Percentiles rank a stretch among this genome's conserved stretches.
Evolutionary conservation across 2,888 invertebrate genomes (phyloP).

Genomic region (Andrena haemorrhoa): DNA sequence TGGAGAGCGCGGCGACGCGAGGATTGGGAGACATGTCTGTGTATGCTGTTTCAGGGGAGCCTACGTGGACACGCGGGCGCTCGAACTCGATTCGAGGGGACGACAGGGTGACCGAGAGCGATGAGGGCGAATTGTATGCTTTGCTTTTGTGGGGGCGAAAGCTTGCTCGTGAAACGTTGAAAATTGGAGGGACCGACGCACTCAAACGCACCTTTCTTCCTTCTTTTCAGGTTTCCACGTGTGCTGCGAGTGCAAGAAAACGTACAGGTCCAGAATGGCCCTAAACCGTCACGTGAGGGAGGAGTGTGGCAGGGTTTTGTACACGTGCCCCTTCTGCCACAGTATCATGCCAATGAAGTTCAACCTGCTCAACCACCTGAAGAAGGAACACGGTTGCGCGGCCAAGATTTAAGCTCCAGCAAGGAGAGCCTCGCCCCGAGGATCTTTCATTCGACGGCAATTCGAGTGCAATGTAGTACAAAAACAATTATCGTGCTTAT

Average conservation of each 20-base stretch:
- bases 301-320: slow-evolving; percentile 81
- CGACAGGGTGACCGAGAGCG: background rate
- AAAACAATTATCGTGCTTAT: too few relatives aligned
- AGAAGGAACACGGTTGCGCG: slow-evolving; percentile 72
- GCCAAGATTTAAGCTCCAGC: slow-evolving; percentile 52
- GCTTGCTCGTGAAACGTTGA: slow-evolving; percentile 50
- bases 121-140: slow-evolving; percentile 51
- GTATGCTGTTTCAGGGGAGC: slow-evolving; percentile 15
- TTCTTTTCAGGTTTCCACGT: slow-evolving; percentile 74
- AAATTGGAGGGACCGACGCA: slow-evolving; percentile 11
- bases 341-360: slow-evolving; percentile 79
- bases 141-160: slow-evolving; percentile 63
- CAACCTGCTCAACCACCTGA: slow-evolving; percentile 76
- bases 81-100: background rate
- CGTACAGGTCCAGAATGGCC: slow-evolving; percentile 87
- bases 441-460: background rate
- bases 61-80: background rate
- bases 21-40: background rate
- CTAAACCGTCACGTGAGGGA: slow-evolving; percentile 79
- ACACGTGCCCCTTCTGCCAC: slow-evolving; percentile 78
- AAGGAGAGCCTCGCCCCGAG: background rate
- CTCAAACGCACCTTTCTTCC: slow-evolving; percentile 57
- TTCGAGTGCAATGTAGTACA: background rate
- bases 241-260: slow-evolving; percentile 86
- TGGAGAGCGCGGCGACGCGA: background rate